phyloP scores from a whole-genome alignment of 2,797 vertebrate genomes.

The Amblyraja radiata region DNA sequence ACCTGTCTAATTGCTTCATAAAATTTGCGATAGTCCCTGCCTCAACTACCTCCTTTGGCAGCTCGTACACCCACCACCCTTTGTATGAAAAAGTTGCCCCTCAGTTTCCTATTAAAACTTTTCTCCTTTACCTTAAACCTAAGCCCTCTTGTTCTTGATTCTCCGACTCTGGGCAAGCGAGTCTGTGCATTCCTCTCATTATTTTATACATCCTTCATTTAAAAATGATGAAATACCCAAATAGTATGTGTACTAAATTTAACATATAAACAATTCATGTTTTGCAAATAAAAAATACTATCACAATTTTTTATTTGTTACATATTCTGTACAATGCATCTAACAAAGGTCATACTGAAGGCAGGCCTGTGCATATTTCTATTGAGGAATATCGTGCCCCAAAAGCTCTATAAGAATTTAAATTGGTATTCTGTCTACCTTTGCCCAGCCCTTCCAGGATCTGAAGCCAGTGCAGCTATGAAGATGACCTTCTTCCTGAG shows the following conservation, averaged over 20 bases:
- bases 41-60: too few relatives aligned
- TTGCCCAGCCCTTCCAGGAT: neutral
- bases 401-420: neutral
- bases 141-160: too few relatives aligned
- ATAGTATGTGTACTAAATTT: neutral
- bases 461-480: neutral
- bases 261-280: neutral
- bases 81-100: too few relatives aligned
- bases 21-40: too few relatives aligned
- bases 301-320: neutral
- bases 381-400: neutral
- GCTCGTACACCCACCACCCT: too few relatives aligned
- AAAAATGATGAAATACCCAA: neutral
- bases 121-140: too few relatives aligned
- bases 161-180: too few relatives aligned
- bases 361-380: neutral
- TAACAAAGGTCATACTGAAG: neutral
- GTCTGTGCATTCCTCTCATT: too few relatives aligned
- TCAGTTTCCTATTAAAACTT: too few relatives aligned
- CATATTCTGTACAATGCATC: neutral
- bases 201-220: neutral
- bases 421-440: neutral
- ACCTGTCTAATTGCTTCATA: too few relatives aligned
- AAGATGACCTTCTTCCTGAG: conserved; percentile 11
- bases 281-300: neutral